phyloP scores from a whole-genome alignment of 1,140 invertebrate genomes.

The Caenorhabditis briggsae region DNA sequence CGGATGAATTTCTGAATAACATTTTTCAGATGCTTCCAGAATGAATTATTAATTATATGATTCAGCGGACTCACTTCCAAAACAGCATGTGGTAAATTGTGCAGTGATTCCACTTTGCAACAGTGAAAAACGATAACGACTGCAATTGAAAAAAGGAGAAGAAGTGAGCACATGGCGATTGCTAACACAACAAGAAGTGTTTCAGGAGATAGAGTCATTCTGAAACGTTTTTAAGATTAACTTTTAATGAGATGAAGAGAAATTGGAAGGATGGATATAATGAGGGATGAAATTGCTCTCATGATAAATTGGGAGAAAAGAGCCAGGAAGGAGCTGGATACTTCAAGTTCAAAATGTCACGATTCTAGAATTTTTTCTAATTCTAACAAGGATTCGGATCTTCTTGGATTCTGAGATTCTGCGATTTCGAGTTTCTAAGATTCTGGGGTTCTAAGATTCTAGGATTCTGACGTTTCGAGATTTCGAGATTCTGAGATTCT shows the following conservation, averaged over 20 bases:
- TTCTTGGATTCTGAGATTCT: too few species aligned
- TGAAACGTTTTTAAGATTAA: background rate
- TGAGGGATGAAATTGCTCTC: too few species aligned
- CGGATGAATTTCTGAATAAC: background rate
- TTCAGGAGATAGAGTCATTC: constrained; percentile 55
- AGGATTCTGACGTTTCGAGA: too few species aligned
- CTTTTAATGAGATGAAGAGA: background rate
- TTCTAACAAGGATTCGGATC: too few species aligned
- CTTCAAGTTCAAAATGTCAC: too few species aligned
- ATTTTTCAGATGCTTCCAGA: background rate
- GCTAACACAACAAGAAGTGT: constrained; percentile 46
- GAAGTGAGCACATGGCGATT: constrained; percentile 57
- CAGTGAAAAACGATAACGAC: constrained; percentile 49
- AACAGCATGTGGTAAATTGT: constrained; percentile 48
- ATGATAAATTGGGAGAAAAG: too few species aligned
- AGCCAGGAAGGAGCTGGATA: too few species aligned
- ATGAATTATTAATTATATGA: background rate
- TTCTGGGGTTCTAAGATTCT: too few species aligned
- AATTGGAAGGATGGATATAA: too few species aligned
- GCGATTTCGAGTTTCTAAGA: too few species aligned
- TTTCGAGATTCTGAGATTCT: too few species aligned
- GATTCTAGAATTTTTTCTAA: too few species aligned
- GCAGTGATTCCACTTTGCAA: constrained; percentile 49
- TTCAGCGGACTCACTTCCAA: constrained; percentile 9
- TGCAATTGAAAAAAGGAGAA: constrained; percentile 51